These are phyloP conservation scores for Lota lota DNA, from an alignment of 2,113 vertebrate genomes.

Conservation along the genomic window DNA sequence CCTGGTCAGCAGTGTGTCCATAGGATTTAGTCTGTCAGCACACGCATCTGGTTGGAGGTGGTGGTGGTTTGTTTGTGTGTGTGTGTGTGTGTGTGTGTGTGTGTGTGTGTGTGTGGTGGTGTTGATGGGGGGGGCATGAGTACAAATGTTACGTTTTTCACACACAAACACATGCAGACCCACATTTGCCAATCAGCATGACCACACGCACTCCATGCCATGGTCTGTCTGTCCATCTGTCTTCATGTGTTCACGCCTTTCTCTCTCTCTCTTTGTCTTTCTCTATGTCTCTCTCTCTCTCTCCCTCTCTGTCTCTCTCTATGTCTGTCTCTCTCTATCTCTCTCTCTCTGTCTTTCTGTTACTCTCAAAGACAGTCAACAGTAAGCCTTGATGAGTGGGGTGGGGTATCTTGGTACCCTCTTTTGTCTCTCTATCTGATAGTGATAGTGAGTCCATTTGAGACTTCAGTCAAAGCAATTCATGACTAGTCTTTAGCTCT, in stretches of 20 bases:
- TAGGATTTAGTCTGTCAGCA: slow-evolving; percentile 28
- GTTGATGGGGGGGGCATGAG: slow-evolving; percentile 18
- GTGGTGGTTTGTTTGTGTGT: too few relatives aligned
- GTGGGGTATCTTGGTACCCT: slow-evolving; percentile 21
- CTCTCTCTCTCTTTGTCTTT: background rate
- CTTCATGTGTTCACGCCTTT: background rate
- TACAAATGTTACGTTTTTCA: slow-evolving; percentile 17
- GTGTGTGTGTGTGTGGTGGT: background rate
- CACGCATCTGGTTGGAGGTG: background rate
- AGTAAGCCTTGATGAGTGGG: slow-evolving; percentile 20
- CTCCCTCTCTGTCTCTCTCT: background rate
- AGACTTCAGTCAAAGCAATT: slow-evolving; percentile 52
- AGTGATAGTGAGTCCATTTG: slow-evolving; percentile 40
- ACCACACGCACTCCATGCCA: background rate
- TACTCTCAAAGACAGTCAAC: slow-evolving; percentile 53
- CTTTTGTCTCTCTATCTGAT: slow-evolving; percentile 31
- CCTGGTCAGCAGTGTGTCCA: slow-evolving; percentile 46
- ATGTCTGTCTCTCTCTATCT: background rate
- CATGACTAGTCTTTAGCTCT: slow-evolving; percentile 24
- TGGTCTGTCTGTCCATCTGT: background rate
- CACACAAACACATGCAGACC: slow-evolving; percentile 19
- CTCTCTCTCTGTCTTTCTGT: background rate
- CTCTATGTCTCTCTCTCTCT: background rate
- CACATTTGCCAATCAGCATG: too few relatives aligned
- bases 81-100: background rate